phyloP scores from a whole-genome alignment of 2,797 vertebrate species.

The Triplophysa bombifrons region DNA sequence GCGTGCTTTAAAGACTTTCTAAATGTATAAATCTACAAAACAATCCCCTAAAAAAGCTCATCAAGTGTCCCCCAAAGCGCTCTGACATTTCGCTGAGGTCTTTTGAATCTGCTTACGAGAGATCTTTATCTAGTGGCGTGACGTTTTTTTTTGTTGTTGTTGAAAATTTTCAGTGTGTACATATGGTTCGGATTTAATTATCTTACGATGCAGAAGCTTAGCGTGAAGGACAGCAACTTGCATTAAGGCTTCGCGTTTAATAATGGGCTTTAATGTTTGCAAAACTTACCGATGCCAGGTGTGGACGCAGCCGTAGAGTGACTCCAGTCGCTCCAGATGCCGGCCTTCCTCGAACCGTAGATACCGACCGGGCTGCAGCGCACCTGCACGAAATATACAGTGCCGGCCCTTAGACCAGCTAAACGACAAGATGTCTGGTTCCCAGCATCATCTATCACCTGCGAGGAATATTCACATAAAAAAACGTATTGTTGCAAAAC shows the following conservation, averaged over 20 bases:
- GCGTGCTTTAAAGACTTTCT: constrained; percentile 62
- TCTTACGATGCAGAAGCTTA: constrained; percentile 62
- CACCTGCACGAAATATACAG: constrained; percentile 93
- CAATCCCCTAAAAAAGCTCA: constrained; percentile 64
- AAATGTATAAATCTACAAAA: constrained; percentile 74
- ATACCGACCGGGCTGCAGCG: constrained; percentile 93
- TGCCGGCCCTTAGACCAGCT: constrained; percentile 86
- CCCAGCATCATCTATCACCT: constrained; percentile 91
- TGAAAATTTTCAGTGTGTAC: constrained; percentile 60
- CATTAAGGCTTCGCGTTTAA: neutral
- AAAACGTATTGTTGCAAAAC: neutral
- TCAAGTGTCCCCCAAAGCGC: constrained; percentile 67
- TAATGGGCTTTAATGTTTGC: neutral
- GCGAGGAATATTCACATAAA: constrained; percentile 21
- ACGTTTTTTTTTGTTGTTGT: constrained; percentile 58
- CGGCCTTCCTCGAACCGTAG: constrained; percentile 91
- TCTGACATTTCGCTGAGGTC: constrained; percentile 57
- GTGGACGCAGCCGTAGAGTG: constrained; percentile 91
- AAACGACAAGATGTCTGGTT: constrained; percentile 93
- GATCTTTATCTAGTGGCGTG: constrained; percentile 74
- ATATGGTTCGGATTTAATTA: constrained; percentile 73
- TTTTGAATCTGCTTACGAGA: constrained; percentile 67
- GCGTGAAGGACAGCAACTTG: constrained; percentile 15
- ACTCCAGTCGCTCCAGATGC: constrained; percentile 96
- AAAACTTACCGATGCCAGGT: constrained; percentile 82